Conservation (phyloP, 2,113 vertebrate species). For the Condylura cristata region DNA sequence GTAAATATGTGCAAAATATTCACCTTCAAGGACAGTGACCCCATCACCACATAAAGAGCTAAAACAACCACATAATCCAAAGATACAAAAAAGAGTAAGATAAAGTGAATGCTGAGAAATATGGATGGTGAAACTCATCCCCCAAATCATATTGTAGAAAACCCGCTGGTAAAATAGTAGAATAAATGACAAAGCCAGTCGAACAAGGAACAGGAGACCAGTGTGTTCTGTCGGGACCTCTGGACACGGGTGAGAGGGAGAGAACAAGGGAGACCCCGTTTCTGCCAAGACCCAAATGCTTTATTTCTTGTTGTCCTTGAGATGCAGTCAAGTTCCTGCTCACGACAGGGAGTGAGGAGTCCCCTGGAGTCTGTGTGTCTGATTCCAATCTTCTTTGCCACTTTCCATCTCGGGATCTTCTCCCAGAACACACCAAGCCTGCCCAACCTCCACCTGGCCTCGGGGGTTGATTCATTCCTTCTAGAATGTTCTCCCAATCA, state of each 20-base stretch:
- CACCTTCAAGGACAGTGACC: background rate
- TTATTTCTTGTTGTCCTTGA: background rate
- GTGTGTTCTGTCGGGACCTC: background rate
- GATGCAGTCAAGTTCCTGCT: background rate
- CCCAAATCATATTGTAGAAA: background rate
- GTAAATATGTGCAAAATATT: background rate
- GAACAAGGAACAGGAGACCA: background rate
- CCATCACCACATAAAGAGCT: background rate
- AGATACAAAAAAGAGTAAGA: background rate
- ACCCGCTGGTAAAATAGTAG: background rate
- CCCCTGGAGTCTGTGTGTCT: background rate
- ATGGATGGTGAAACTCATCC: background rate
- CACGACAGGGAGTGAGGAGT: background rate
- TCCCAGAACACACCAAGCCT: background rate
- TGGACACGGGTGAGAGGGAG: background rate
- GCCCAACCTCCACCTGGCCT: background rate
- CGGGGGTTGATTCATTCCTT: too few species aligned
- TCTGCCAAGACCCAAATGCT: background rate
- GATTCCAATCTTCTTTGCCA: background rate
- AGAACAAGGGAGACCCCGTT: background rate
- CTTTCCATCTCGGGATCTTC: background rate
- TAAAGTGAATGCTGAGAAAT: background rate
- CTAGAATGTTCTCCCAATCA: background rate
- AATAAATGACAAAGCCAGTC: background rate
- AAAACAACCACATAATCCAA: background rate